phyloP scores from a whole-genome alignment of 1,140 invertebrate genomes.

The Caenorhabditis elegans region WBcel235 BX284602.5:9226001-9226500 shows the following conservation, averaged over 20 bases:
- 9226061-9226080: constrained; percentile 33
- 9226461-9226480: constrained; percentile 30
- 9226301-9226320: constrained; percentile 39
- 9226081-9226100: constrained; percentile 37
- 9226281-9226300: constrained; percentile 34
- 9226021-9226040: constrained; percentile 42
- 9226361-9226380: constrained; percentile 34
- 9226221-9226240: constrained; percentile 34
- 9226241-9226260: constrained; percentile 33
- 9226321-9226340: constrained; percentile 22
- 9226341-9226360: background rate
- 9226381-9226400: constrained; percentile 38
- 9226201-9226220: constrained; percentile 36
- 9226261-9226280: constrained; percentile 38
- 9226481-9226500: constrained; percentile 37
- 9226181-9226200: constrained; percentile 6
- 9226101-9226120: constrained; percentile 35
- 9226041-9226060: constrained; percentile 38
- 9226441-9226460: constrained; percentile 42
- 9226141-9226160: constrained; percentile 34
- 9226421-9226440: constrained; percentile 15
- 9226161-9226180: constrained; percentile 17
- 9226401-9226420: constrained; percentile 13
- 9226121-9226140: constrained; percentile 35
- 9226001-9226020: constrained; percentile 35